Conservation (phyloP, 2,888 invertebrate genomes). For the Ophion slaviceki region DNA sequence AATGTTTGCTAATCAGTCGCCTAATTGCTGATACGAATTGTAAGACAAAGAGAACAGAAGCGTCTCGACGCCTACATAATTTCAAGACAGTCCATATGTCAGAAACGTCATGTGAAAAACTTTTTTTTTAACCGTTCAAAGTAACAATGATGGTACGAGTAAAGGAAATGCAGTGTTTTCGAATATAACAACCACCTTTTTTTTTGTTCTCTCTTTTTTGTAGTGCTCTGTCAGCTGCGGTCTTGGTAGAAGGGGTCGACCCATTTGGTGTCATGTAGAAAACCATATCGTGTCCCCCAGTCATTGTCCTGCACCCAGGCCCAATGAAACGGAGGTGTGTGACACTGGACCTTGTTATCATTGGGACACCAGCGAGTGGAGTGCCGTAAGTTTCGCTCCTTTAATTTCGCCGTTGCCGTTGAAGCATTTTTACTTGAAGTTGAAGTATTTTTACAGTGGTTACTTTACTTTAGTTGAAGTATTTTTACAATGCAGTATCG, state of each 20-base stretch:
- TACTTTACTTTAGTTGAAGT: too few relatives aligned
- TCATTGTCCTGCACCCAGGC: conserved; percentile 82
- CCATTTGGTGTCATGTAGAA: conserved; percentile 85
- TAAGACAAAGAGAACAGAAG: too few relatives aligned
- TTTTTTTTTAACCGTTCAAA: too few relatives aligned
- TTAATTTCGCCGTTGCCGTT: too few relatives aligned
- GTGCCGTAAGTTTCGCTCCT: conserved; percentile 79
- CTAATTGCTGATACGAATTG: background rate
- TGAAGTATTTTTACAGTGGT: too few relatives aligned
- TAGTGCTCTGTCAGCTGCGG: conserved; percentile 89
- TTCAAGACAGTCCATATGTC: too few relatives aligned
- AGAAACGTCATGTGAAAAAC: too few relatives aligned
- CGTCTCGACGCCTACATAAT: too few relatives aligned
- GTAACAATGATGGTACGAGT: too few relatives aligned
- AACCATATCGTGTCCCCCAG: conserved; percentile 82
- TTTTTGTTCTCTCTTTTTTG: conserved; percentile 63
- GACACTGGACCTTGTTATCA: conserved; percentile 83
- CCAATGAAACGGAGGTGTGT: conserved; percentile 82
- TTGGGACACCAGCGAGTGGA: conserved; percentile 86
- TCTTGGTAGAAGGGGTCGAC: conserved; percentile 84
- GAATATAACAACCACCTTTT: background rate
- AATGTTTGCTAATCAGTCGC: background rate
- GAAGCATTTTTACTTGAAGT: too few relatives aligned
- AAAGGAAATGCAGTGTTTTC: background rate
- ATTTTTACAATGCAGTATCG: too few relatives aligned